Evolutionary conservation across 2,797 vertebrate genomes (phyloP).

Genomic region (Tokudaia tokunoshimensis): DNA sequence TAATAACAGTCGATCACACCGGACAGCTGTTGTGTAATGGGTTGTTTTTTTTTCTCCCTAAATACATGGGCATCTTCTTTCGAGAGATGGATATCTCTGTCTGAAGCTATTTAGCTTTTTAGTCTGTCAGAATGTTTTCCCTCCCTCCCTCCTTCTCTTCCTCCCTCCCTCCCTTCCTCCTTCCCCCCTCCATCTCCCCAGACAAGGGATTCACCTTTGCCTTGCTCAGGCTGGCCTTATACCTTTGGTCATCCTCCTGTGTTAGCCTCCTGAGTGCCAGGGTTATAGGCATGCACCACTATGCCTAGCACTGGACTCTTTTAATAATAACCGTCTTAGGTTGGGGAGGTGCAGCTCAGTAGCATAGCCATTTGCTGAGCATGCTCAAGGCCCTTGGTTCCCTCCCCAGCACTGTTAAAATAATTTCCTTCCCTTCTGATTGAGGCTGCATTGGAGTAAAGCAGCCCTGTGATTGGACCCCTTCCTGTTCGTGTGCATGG

Average conservation of each 20-base stretch:
- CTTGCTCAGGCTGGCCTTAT: not conserved
- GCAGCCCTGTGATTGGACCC: not conserved
- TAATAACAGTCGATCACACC: rapidly evolving
- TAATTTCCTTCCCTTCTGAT: not conserved
- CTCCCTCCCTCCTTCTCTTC: rapidly evolving
- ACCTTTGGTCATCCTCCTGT: not conserved
- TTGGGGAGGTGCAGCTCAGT: not conserved
- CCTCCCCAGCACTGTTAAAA: not conserved
- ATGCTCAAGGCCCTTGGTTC: not conserved
- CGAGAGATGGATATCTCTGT: not conserved
- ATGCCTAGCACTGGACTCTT: not conserved
- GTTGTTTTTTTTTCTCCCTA: not conserved
- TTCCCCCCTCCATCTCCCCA: not conserved
- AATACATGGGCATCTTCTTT: not conserved
- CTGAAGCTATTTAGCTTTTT: not conserved
- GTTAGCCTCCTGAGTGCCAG: not conserved
- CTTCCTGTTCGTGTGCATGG: not conserved
- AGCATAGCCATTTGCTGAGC: not conserved
- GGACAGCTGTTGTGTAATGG: not conserved
- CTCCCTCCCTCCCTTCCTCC: rapidly evolving
- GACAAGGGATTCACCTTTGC: not conserved
- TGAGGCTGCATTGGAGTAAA: not conserved
- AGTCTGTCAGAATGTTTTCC: too few species aligned
- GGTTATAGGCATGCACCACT: not conserved
- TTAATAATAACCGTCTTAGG: not conserved